Conservation (phyloP, 2,888 invertebrate species). For the Drosophila hamatofila region DNA sequence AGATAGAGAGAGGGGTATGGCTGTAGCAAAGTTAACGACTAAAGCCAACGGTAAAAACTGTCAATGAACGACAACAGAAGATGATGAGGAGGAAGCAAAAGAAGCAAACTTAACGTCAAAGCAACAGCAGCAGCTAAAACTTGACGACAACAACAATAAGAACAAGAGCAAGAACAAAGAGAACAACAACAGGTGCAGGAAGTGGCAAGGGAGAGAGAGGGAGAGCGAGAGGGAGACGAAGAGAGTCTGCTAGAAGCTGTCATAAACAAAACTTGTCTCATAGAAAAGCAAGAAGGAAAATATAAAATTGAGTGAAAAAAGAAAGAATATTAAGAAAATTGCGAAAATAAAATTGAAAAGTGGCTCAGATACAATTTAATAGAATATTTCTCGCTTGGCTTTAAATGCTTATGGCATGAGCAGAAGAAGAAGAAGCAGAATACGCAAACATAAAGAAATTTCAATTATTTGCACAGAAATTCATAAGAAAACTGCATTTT, state of each 20-base stretch:
- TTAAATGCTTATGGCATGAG: background rate
- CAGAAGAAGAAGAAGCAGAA: background rate
- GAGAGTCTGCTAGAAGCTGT: slow-evolving; percentile 46
- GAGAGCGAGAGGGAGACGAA: background rate
- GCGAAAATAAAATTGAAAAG: slow-evolving; percentile 36
- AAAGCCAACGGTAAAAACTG: slow-evolving; percentile 71
- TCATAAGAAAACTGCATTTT: background rate
- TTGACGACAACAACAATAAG: slow-evolving; percentile 45
- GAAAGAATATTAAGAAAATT: slow-evolving; percentile 1
- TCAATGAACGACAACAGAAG: slow-evolving; percentile 58
- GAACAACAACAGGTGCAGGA: slow-evolving; percentile 55
- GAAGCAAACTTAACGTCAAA: slow-evolving; percentile 64
- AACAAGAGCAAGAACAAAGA: slow-evolving; percentile 26
- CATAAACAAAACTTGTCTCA: slow-evolving; percentile 60
- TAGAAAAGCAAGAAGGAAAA: background rate
- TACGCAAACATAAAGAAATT: background rate
- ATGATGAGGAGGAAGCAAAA: slow-evolving; percentile 40
- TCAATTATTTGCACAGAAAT: background rate
- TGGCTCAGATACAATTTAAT: slow-evolving; percentile 14
- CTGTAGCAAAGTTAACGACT: slow-evolving; percentile 39
- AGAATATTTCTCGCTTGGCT: background rate
- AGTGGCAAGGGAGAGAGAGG: background rate
- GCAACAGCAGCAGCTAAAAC: slow-evolving; percentile 56
- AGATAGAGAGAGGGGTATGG: background rate
- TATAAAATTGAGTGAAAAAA: background rate